These are phyloP conservation scores for Nycteola revayana DNA, from an alignment of 2,888 invertebrate genomes.

Conservation along the genomic window DNA sequence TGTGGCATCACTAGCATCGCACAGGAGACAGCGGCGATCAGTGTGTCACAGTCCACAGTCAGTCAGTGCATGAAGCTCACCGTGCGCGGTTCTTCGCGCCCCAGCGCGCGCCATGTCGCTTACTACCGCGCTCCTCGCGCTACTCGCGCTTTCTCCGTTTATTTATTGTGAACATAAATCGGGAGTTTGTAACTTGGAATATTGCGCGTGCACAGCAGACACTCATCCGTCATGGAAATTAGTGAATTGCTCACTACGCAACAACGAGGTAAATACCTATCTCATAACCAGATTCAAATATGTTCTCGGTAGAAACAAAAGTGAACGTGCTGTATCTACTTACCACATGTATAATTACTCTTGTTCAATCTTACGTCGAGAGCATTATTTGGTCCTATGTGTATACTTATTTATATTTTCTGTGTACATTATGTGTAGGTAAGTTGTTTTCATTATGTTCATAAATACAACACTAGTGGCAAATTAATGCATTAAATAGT, in stretches of 20 bases:
- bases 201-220: constrained; percentile 82
- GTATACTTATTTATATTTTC: too few relatives aligned
- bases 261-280: constrained; percentile 79
- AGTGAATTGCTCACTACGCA: constrained; percentile 84
- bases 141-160: constrained; percentile 71
- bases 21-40: constrained; percentile 35
- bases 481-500: too few relatives aligned
- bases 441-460: background rate
- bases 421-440: constrained; percentile 2
- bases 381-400: constrained; percentile 28
- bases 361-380: constrained; percentile 4
- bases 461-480: too few relatives aligned
- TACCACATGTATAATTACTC: constrained; percentile 36
- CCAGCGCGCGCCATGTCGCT: constrained; percentile 66
- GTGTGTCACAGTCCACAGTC: constrained; percentile 34
- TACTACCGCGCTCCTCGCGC: constrained; percentile 33
- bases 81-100: constrained; percentile 59
- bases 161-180: constrained; percentile 32
- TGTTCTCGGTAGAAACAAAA: constrained; percentile 40
- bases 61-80: constrained; percentile 61
- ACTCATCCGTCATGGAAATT: constrained; percentile 82
- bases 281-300: constrained; percentile 32
- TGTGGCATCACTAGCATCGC: constrained; percentile 48
- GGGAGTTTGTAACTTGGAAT: constrained; percentile 76
- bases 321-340: constrained; percentile 36